Evolutionary conservation across 2,797 vertebrate species (phyloP), one percentile per base, ranked within the genome.

Genomic region (Tenualosa thibaudeaui): DNA sequence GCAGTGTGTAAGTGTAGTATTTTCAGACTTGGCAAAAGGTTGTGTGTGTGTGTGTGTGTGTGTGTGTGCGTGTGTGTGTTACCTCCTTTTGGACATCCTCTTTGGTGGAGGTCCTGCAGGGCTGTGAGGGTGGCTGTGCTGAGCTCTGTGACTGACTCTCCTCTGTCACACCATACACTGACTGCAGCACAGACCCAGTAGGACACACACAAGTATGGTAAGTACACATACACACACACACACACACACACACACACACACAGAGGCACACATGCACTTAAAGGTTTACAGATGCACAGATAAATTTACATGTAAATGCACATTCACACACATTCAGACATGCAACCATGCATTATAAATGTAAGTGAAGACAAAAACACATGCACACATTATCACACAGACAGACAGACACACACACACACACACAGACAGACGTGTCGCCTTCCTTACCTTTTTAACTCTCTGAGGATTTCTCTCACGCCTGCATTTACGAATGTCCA

Each of bases 401-500:
- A 71, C 31, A 40, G 8, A 71, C 26, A 40, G 12, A n/a, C 58
- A 60, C 58, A 60, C 22, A 31, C 58, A n/a, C 58, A 65, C 58
- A n/a, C 58, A 53, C 81, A 49, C 81, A 46, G 3, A 49, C 81
- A 49, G 7, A 49, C 46, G 50, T 31, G 60, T 9, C 43, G 40
- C 40, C 60, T 50, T 43, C 40, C 94, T 86, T 89, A 98, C 98
- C 97, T 98, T 99, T 94, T 98, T 98, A 85, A 98, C 97, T 86
- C 97, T 97, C 91, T 99, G 97, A 19, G 98, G 98, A 91, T 98
- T 98, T 93, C 95, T 98, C 96, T 98, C 96, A 89, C 97, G 95
- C n/a, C 98, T 95, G 87, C 97, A 99, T 93, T 99, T 99, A 91
- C 97, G 96, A 90, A 99, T 99, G 91, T 99, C 98, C 98, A 99